These are phyloP conservation scores for Festucalex cinctus DNA, from an alignment of 2,113 vertebrate species.

Conservation along the genomic window DNA sequence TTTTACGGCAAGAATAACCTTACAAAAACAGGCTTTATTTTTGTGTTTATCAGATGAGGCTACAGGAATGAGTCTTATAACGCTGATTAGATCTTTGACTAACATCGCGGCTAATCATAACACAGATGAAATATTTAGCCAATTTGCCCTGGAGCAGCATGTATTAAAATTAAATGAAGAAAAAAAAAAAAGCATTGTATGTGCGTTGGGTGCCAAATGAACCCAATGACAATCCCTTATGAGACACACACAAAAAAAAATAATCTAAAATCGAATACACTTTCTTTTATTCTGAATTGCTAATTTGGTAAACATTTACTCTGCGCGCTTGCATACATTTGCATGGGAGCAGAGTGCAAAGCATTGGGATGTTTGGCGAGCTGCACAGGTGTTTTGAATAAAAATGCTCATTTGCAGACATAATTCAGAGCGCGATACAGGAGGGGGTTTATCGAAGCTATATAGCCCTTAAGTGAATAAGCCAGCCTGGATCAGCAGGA, in stretches of 20 bases:
- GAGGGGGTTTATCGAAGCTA: slow-evolving; percentile 41
- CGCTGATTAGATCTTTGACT: slow-evolving; percentile 26
- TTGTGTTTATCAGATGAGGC: not conserved
- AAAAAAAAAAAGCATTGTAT: not conserved
- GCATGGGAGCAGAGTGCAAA: slow-evolving; percentile 27
- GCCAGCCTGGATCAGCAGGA: slow-evolving; percentile 57
- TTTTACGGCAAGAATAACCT: not conserved
- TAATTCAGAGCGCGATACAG: slow-evolving; percentile 49
- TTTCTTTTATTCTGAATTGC: slow-evolving; percentile 44
- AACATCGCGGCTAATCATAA: slow-evolving; percentile 11
- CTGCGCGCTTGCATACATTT: slow-evolving; percentile 39
- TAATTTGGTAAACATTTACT: slow-evolving; percentile 55
- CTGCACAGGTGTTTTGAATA: slow-evolving; percentile 51
- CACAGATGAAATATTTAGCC: slow-evolving; percentile 13
- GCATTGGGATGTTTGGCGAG: slow-evolving; percentile 43
- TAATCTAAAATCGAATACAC: slow-evolving; percentile 43
- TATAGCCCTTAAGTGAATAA: slow-evolving; percentile 54
- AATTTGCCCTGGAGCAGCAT: slow-evolving; percentile 21
- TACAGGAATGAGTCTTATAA: slow-evolving; percentile 6
- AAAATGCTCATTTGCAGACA: slow-evolving; percentile 55
- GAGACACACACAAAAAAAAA: slow-evolving; percentile 28
- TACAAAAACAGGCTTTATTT: not conserved
- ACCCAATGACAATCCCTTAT: slow-evolving; percentile 38
- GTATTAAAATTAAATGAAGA: slow-evolving; percentile 8
- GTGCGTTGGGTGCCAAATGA: slow-evolving; percentile 11